phyloP scores from a whole-genome alignment of 1,140 invertebrate species.

The Venturia canescens region DNA sequence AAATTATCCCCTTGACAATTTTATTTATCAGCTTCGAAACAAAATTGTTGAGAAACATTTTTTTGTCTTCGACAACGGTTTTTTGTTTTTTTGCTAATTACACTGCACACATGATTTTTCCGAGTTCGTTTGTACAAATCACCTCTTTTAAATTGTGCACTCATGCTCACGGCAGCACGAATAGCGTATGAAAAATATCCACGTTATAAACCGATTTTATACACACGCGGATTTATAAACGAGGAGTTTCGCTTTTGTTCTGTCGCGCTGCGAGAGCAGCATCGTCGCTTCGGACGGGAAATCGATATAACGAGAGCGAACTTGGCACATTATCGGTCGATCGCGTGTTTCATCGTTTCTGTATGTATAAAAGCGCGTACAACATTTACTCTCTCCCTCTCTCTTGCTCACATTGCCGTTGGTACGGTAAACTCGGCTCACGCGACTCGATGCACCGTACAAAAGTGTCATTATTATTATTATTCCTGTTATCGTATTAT shows the following conservation, averaged over 20 bases:
- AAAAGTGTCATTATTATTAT: not conserved
- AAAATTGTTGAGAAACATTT: no score
- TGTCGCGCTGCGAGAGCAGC: conserved; percentile 41
- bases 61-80: no score
- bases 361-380: conserved; percentile 46
- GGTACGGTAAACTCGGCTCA: conserved; percentile 20
- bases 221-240: not conserved
- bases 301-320: conserved; percentile 62
- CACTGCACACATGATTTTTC: no score
- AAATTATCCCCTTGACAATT: no score
- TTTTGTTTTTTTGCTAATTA: no score
- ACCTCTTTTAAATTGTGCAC: no score
- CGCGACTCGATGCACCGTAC: conserved; percentile 14
- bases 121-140: no score
- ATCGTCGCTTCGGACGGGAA: conserved; percentile 62
- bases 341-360: conserved; percentile 44
- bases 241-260: conserved; percentile 47
- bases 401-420: not conserved
- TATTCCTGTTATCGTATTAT: not conserved
- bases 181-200: no score
- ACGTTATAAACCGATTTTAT: no score
- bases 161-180: no score
- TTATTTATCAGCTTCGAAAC: no score
- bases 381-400: not conserved
- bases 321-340: conserved; percentile 52